A percentile compares a stretch with the other conserved stretches of the same genome.
Conservation (phyloP, 2,113 vertebrate species). For the Echinops telfairi region DNA sequence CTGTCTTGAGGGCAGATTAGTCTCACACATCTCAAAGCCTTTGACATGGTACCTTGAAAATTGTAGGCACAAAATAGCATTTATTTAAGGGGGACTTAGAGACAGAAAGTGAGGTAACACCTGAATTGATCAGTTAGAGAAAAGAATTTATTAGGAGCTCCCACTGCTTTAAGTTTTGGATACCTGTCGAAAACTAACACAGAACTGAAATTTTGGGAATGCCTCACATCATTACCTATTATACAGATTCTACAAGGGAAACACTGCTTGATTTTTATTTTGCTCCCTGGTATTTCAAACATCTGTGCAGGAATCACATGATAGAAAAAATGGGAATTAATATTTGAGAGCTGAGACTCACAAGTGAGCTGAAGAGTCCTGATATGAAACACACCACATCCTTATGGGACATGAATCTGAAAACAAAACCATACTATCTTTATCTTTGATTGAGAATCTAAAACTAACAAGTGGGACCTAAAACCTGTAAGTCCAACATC, state of each 20-base stretch:
- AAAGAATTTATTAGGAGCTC: background rate
- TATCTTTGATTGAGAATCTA: background rate
- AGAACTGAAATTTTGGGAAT: conserved; percentile 50
- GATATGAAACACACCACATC: conserved; percentile 21
- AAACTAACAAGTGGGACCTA: background rate
- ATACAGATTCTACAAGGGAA: conserved; percentile 39
- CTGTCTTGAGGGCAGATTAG: background rate
- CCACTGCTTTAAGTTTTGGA: conserved; percentile 1
- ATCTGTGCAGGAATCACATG: background rate
- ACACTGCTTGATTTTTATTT: conserved; percentile 50
- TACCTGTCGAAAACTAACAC: conserved; percentile 42
- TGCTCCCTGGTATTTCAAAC: conserved; percentile 31
- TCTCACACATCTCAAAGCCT: background rate
- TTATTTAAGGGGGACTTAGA: background rate
- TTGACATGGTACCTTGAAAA: background rate
- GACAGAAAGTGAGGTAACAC: background rate
- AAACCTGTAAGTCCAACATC: conserved; percentile 30
- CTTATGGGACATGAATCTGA: background rate
- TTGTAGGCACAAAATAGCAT: background rate
- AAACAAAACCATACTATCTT: conserved; percentile 45
- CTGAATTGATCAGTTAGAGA: background rate
- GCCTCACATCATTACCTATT: conserved; percentile 28
- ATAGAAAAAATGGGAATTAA: conserved; percentile 51
- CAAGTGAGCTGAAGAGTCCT: conserved; percentile 13
- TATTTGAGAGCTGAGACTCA: conserved; percentile 35